Evolutionary conservation across 2,888 invertebrate species (phyloP).

Genomic region (Metacarcinus magister): DNA sequence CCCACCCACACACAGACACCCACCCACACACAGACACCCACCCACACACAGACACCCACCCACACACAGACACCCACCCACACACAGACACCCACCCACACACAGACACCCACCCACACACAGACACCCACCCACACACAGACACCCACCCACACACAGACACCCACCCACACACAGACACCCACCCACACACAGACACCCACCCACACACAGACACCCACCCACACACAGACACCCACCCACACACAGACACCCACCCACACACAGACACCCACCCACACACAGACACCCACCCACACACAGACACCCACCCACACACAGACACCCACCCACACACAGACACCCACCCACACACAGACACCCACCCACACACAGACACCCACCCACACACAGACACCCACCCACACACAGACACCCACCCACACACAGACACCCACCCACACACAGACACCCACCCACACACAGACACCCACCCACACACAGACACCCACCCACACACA

Average conservation of each 20-base stretch:
- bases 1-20: slow-evolving; percentile 43
- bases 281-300: too few relatives aligned
- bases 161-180: background rate
- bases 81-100: background rate
- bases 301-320: background rate
- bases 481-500: slow-evolving; percentile 48
- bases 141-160: too few relatives aligned
- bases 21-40: slow-evolving; percentile 38
- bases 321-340: background rate
- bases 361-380: slow-evolving; percentile 38
- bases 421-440: too few relatives aligned
- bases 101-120: slow-evolving; percentile 30
- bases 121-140: too few relatives aligned
- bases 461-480: background rate
- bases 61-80: slow-evolving; percentile 57
- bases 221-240: slow-evolving; percentile 43
- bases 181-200: background rate
- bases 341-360: slow-evolving; percentile 47
- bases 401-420: slow-evolving; percentile 48
- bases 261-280: slow-evolving; percentile 23
- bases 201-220: slow-evolving; percentile 45
- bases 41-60: slow-evolving; percentile 40
- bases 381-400: slow-evolving; percentile 53
- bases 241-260: slow-evolving; percentile 55
- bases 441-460: too few relatives aligned